These are phyloP conservation scores for Antheraea mylitta DNA, from an alignment of 1,140 invertebrate genomes.

Conservation along the genomic window DNA sequence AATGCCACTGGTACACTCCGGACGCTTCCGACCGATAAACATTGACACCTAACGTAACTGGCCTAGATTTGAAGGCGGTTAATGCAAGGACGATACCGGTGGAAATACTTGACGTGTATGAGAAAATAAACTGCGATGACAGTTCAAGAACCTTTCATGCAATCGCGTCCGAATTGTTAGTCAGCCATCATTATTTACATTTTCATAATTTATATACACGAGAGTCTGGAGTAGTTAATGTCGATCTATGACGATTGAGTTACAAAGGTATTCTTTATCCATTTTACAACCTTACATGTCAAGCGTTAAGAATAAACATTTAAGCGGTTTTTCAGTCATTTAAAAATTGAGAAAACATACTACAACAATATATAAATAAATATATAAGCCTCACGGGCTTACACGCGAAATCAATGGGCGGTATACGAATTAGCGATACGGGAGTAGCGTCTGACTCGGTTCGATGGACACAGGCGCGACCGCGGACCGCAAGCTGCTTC, in stretches of 20 bases:
- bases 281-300: no score
- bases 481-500: no score
- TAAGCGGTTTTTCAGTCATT: no score
- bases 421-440: no score
- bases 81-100: slow-evolving; percentile 33
- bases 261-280: no score
- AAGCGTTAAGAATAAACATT: no score
- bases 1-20: slow-evolving; percentile 54
- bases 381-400: no score
- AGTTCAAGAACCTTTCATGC: slow-evolving; percentile 29
- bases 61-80: slow-evolving; percentile 40
- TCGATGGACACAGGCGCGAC: no score
- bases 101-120: slow-evolving; percentile 16
- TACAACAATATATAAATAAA: no score
- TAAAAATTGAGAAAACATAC: no score
- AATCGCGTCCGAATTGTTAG: background rate
- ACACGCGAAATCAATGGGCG: no score
- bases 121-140: slow-evolving; percentile 35
- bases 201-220: background rate
- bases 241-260: background rate
- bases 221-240: background rate
- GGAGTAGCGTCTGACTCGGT: no score
- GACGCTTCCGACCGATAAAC: slow-evolving; percentile 56
- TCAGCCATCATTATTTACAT: background rate
- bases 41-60: slow-evolving; percentile 67